Evolutionary conservation across 2,888 invertebrate species (phyloP), one percentile per base, ranked within the genome.

Genomic region (Diarsia dahlii): DNA sequence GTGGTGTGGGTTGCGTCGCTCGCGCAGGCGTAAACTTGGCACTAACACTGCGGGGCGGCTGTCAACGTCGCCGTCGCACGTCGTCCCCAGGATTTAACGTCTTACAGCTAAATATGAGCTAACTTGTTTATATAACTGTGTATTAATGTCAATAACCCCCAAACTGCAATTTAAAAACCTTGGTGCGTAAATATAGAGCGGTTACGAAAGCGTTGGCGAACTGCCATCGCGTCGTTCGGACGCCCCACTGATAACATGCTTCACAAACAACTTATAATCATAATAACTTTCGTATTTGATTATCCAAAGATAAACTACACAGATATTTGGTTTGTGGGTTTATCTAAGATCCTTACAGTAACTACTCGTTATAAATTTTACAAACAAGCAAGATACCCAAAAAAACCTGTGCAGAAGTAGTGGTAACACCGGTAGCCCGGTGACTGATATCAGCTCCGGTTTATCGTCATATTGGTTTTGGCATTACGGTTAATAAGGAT

Each of bases 111-210:
- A 88, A 90, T 87, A 89, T 94, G 92, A 90, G 84, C 90, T 95
- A 94, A 94, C 90, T 88, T 82, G 92, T 94, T 39, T 39, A 39
- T 39, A 93, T 94, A 94, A 95, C 90, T 84, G 87, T 84, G 88
- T 91, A 90, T 89, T 93, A 93, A 95, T 94, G 96, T 96, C 96
- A 96, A 95, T 96, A 96, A 96, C 96, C 96, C 90, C 94, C 94
- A 95, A 95, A 96, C 93, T 94, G 93, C 94, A 94, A 93, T 91
- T 92, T 92, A 92, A 92, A 92, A 95, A 95, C 95, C 96, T 95
- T 96, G 95, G 93, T 90, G 90, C 84, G 88, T 94, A 95, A 93
- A 95, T 93, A 93, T 95, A 95, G 94, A 93, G 88, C 89, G 82
- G 91, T 95, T 95, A 93, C 94, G 95, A 95, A 95, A 96, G 92